These are phyloP conservation scores for Cliona cf. orientalis DNA, from an alignment of 37 sponge, comb jelly and placozoan genomes.

Conservation along the genomic window DNA sequence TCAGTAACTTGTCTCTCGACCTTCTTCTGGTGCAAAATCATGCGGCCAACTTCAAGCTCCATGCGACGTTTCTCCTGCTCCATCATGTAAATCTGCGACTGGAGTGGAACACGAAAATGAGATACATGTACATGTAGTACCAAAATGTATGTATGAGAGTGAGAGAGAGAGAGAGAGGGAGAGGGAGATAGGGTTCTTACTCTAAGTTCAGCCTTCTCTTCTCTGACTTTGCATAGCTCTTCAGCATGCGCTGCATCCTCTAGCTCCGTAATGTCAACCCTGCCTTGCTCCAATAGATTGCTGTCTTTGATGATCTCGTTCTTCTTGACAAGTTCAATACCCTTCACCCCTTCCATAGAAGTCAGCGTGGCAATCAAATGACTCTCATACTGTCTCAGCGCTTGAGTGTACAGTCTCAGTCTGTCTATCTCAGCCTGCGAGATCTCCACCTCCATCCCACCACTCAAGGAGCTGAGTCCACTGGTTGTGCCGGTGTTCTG, in stretches of 20 bases:
- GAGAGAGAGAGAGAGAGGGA: not conserved
- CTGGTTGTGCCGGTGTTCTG: constrained; percentile 79
- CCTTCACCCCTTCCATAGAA: constrained; percentile 48
- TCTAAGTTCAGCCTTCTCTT: constrained; percentile 84
- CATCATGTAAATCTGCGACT: constrained; percentile 95
- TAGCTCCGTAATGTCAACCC: constrained; percentile 49
- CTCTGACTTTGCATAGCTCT: constrained; percentile 76
- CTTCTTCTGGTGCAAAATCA: constrained; percentile 40
- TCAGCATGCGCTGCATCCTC: constrained; percentile 75
- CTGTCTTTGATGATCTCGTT: constrained; percentile 25
- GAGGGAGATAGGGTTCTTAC: constrained; percentile 47
- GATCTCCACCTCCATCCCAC: constrained; percentile 59
- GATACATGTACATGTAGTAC: not conserved
- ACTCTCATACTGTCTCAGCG: constrained; percentile 34
- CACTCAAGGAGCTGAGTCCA: constrained; percentile 69
- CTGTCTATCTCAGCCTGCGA: constrained; percentile 56
- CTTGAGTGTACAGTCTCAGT: constrained; percentile 51
- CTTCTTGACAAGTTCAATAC: constrained; percentile 47
- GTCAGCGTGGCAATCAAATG: constrained; percentile 40
- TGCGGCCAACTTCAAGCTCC: constrained; percentile 73
- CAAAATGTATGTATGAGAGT: not conserved
- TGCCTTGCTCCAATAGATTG: not conserved
- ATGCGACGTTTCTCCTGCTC: constrained; percentile 74
- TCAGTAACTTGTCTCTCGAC: constrained; percentile 29
- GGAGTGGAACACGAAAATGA: not conserved